Conservation (phyloP, 2,113 vertebrate species). For the Calyptomena viridis region DNA sequence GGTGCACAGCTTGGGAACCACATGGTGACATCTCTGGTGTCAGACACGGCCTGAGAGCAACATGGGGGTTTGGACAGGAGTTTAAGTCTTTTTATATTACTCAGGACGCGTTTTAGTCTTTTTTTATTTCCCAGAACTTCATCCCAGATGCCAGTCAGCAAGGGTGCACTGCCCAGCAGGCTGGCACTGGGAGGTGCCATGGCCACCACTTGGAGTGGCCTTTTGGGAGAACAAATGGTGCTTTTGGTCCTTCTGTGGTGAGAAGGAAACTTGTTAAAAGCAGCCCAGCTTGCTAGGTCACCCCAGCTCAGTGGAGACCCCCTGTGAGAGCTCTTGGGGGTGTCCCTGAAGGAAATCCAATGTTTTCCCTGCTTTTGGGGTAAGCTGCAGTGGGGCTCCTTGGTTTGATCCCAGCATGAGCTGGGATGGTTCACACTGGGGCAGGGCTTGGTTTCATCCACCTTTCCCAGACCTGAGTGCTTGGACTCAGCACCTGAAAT, state of each 20-base stretch:
- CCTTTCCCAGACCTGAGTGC: background rate
- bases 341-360: accelerated
- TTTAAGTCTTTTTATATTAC: background rate
- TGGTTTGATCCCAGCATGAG: background rate
- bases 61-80: background rate
- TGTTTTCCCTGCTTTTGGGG: background rate
- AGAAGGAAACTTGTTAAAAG: background rate
- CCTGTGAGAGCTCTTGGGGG: background rate
- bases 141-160: background rate
- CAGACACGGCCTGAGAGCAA: background rate
- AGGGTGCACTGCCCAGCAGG: accelerated
- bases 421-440: accelerated
- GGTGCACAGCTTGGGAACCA: background rate
- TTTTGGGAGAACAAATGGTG: background rate
- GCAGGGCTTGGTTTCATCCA: accelerated
- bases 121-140: background rate
- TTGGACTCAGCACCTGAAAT: accelerated
- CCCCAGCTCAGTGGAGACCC: background rate
- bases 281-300: background rate
- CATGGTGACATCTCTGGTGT: background rate
- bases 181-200: background rate
- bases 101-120: background rate
- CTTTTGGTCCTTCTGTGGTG: background rate
- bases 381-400: no score
- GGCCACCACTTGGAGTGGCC: accelerated